Evolutionary conservation across 2,797 vertebrate species (phyloP), one percentile per base, ranked within the genome.

Genomic region (Microtus agrestis): DNA sequence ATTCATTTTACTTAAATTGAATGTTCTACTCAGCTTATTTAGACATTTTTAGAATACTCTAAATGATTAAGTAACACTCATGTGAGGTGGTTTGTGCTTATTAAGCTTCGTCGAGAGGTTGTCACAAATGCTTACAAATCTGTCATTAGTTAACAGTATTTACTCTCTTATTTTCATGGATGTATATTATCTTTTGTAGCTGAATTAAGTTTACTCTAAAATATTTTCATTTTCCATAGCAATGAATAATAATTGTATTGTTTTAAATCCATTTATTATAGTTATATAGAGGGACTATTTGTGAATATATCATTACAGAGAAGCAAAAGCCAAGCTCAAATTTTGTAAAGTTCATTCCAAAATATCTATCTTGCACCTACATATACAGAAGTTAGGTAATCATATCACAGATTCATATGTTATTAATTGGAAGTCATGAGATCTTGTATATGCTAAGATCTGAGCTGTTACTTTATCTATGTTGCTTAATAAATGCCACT

Each of bases 151-250:
- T 91, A 5, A 95, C 19, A 27, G 40, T 29, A 80, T 78, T 56
- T 67, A 76, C 34, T 88, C 37, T 94, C 76, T 76, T 11, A 48
- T 87, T 87, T 94, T 89, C 54, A 79, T 43, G 19, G 14, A 10
- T 1, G 79, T 0, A 37, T 54, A 34, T 90, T 54, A 73, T 43
- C 48, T 93, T 27, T 37, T 80, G 48, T 34, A 92, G 40, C 74
- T 91, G 54, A 85, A 85, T 63, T 67, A 93, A 89, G 19, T 27
- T 85, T 73, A 63, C 3, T 89, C 14, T 59, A 88, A 91, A 90
- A 61, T 88, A 76, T 74, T 92, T 90, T 85, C 63, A n/a, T 63
- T 94, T 31, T 46, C 5, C 46, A 91, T 0, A 65, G 10, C 61
- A 92, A 82, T 40, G 87, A 86, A 56, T 76, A 5, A 89, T 67